A percentile compares a stretch with the other conserved stretches of the same genome.
These are phyloP conservation scores for Protophormia terraenovae DNA, from an alignment of 2,888 invertebrate genomes.

Conservation along the genomic window DNA sequence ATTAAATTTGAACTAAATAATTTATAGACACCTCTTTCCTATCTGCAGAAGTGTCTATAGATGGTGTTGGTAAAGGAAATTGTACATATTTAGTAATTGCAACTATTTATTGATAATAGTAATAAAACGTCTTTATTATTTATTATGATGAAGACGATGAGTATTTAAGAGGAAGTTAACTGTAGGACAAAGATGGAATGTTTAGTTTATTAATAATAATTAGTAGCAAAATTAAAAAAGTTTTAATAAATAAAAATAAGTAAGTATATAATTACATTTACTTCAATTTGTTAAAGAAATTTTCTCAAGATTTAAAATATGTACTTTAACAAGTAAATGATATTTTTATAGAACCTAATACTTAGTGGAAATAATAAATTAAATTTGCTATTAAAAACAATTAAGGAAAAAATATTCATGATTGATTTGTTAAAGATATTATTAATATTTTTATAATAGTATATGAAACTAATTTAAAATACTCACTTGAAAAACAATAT, in stretches of 20 bases:
- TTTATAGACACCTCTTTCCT: constrained; percentile 33
- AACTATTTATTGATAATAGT: background rate
- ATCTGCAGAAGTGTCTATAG: background rate
- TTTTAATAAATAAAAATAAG: background rate
- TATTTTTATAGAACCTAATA: no score
- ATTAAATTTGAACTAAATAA: background rate
- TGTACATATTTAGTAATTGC: constrained; percentile 2
- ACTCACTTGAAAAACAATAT: constrained; percentile 92
- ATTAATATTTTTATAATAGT: no score
- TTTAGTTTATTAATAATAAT: background rate
- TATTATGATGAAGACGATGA: no score
- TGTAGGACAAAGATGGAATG: background rate
- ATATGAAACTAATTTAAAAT: no score
- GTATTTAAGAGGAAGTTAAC: background rate
- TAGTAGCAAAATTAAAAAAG: background rate
- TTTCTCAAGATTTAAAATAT: background rate
- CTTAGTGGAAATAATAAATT: no score
- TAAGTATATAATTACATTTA: no score
- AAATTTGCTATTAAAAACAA: no score
- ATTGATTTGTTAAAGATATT: no score
- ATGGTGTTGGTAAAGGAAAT: constrained; percentile 27
- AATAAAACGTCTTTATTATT: constrained; percentile 1
- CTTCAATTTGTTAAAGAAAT: background rate
- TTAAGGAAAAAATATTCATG: no score
- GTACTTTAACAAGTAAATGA: background rate